phyloP scores from a whole-genome alignment of 1,140 invertebrate genomes.

The Dendrolimus kikuchii region DNA sequence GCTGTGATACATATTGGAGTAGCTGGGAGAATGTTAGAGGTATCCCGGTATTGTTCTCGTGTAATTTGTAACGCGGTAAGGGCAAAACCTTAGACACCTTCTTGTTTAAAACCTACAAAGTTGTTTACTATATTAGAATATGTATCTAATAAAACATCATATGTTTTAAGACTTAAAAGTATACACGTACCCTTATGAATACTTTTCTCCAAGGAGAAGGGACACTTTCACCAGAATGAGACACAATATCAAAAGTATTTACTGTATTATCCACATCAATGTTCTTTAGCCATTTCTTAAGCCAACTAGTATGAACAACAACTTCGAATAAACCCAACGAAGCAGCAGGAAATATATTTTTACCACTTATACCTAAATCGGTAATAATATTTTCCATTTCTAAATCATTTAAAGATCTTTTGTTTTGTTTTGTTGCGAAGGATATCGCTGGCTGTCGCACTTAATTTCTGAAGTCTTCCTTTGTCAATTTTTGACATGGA shows the following conservation, averaged over 20 bases:
- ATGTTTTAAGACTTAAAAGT: slow-evolving; percentile 1
- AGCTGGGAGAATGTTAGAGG: slow-evolving; percentile 83
- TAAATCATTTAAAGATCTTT: slow-evolving; percentile 29
- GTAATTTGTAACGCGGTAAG: slow-evolving; percentile 76
- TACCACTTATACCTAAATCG: slow-evolving; percentile 76
- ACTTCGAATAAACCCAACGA: slow-evolving; percentile 73
- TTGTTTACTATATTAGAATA: not conserved
- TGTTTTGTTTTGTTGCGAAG: slow-evolving; percentile 54
- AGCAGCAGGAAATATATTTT: slow-evolving; percentile 75
- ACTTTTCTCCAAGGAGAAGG: slow-evolving; percentile 75
- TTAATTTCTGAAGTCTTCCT: no score
- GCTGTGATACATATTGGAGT: slow-evolving; percentile 84
- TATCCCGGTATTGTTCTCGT: slow-evolving; percentile 70
- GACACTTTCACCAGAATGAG: slow-evolving; percentile 73
- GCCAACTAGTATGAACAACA: slow-evolving; percentile 78
- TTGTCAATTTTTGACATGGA: no score
- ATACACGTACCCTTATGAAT: slow-evolving; percentile 70
- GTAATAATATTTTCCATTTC: slow-evolving; percentile 75
- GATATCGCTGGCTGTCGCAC: slow-evolving; percentile 12
- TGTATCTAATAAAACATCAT: slow-evolving; percentile 6
- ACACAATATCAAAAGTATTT: slow-evolving; percentile 63
- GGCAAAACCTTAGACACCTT: slow-evolving; percentile 80
- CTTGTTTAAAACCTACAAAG: slow-evolving; percentile 75
- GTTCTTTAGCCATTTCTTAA: slow-evolving; percentile 76
- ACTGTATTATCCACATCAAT: slow-evolving; percentile 72